phyloP scores from a whole-genome alignment of 2,797 vertebrate species.

The Sebastes jordani region DNA sequence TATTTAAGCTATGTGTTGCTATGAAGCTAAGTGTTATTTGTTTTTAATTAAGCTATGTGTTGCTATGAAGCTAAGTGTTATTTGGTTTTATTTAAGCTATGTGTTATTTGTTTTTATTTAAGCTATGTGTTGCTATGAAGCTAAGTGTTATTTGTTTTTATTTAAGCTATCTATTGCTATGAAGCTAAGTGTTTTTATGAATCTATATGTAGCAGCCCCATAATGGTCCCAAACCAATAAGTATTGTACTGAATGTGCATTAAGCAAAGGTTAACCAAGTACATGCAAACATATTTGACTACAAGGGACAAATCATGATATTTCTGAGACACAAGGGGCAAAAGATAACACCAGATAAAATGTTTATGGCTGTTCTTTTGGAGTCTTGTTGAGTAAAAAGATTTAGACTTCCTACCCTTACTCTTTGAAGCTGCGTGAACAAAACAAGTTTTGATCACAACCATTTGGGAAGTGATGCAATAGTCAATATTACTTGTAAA shows the following conservation, averaged over 20 bases:
- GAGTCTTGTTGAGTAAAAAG: neutral
- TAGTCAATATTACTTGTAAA: neutral
- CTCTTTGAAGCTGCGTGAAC: neutral
- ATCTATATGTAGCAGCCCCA: too few relatives aligned
- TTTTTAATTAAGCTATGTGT: too few relatives aligned
- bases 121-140: too few relatives aligned
- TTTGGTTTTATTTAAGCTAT: too few relatives aligned
- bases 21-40: too few relatives aligned
- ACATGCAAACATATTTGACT: neutral
- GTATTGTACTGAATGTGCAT: neutral
- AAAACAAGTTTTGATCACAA: neutral
- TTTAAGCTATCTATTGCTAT: too few relatives aligned
- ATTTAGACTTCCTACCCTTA: neutral
- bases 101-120: too few relatives aligned
- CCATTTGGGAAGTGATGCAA: neutral
- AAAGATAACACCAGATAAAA: too few relatives aligned
- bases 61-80: too few relatives aligned
- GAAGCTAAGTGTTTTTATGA: too few relatives aligned
- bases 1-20: too few relatives aligned
- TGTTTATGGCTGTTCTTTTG: neutral
- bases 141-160: too few relatives aligned
- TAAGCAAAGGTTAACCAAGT: neutral
- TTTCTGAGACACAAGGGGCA: neutral
- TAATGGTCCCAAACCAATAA: neutral
- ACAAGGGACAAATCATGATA: neutral